Evolutionary conservation across 2,797 vertebrate species (phyloP), one percentile per base, ranked within the genome.

Genomic region (Decapterus maruadsi): DNA sequence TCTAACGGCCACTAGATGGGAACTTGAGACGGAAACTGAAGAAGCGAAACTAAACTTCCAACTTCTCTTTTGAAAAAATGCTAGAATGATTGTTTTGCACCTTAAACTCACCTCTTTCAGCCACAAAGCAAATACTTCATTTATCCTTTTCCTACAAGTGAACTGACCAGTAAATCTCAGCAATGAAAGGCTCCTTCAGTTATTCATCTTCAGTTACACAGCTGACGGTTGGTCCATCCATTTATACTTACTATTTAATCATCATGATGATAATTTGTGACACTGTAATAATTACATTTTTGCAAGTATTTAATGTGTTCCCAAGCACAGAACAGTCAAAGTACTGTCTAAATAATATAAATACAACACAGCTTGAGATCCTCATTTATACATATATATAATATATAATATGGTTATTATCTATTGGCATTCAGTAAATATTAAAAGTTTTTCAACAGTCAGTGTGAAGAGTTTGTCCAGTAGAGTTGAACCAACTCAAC

Each of bases 1-100:
- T 43, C 26, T 50, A 17, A 26, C 12, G 38, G 5, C 73, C 84
- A 80, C 84, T 83, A 83, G 81, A 57, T 60, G 89, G 63, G 20
- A 10, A 17, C 45, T 68, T 19, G 4, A 54, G 46, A 31, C 36
- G 43, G 20, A 4, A 34, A 34, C 31, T 34, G 6, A 34, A 34
- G 31, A 34, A 34, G 31, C 31, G 26, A 34, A 34, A 34, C 31
- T 34, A 34, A 65, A 53, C 8, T 19, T 38, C 3, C 31, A 6
- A 19, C 19, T 22, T 67, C 3, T n/a, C 11, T 20, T 11, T 65
- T 22, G 4, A 20, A 46, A 20, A 40, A 4, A n/a, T 29, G 0
- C 53, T 1, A 63, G 10, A 46, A 4, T 42, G 2, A 53, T 12
- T 50, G 22, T 11, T 51, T 7, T 36, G 3, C 46, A 46, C 45